Base-by-base conservation (phyloP, 2,797 vertebrate species). In the Xenops minutus region DNA sequence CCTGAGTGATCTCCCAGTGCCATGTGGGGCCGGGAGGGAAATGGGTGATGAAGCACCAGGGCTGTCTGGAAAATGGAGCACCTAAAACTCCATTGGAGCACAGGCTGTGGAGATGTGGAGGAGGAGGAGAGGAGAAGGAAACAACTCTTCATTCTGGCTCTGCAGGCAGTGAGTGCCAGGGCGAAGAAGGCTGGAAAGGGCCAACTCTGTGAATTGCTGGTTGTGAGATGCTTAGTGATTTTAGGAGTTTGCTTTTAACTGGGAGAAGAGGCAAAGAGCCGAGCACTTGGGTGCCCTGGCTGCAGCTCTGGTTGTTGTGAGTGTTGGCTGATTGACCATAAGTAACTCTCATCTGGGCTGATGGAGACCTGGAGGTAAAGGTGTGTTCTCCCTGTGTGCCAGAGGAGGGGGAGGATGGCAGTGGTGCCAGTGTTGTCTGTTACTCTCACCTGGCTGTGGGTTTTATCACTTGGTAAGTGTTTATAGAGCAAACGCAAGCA, bases 1-100 rank as follows among this genome's bases (percentile, higher is more conserved):
- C 46, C 9, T 2, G 20, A 54, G 39, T 20, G 34, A 46, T 23
- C 34, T 36, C 81, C 55, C 52, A 52, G 21, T 26, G 23, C 3
- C 0, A 0, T 0, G 3, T 30, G 66, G 15, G 41, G 62, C 30
- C 0, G 0, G n/a, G 30, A 66, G 39, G 12, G 58, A 36, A 51
- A 43, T 0, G 0, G 7, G 30, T 3, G 3, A 39, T 46, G 54
- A 62, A n/a, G 21, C 17, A 43, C 7, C 9, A 10, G 43, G 11
- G 44, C 24, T 64, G 41, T 11, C 9, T 4, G 9, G 75, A 29
- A n/a, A 44, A 56, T 8, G 20, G 46, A 81, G 44, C 64, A 74
- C 36, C 46, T 63, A n/a, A 15, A 86, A 36, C 54, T 49, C 55
- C 12, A 16, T 12, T 1, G 1, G 20, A 66, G 21, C 30, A 13